A percentile compares a stretch with the other conserved stretches of the same genome.
These are phyloP conservation scores for Diarsia mendica DNA, from an alignment of 2,888 invertebrate genomes.

Conservation along the genomic window DNA sequence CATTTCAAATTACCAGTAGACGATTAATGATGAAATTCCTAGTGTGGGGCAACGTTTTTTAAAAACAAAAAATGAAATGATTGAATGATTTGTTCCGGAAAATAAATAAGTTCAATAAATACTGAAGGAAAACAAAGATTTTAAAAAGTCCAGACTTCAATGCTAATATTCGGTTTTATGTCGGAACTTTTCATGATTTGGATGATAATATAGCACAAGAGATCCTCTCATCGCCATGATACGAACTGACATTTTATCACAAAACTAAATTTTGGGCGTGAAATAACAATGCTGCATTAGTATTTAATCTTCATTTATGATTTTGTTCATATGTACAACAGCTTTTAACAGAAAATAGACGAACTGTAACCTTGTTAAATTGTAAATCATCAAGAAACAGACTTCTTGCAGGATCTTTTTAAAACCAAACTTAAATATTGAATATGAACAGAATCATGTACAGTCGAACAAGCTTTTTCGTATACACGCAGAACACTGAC, in stretches of 20 bases:
- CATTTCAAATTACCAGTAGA: not conserved
- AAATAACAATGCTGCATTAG: conserved; percentile 56
- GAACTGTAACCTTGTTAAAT: too few species aligned
- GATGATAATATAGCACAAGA: not conserved
- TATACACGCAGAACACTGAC: too few species aligned
- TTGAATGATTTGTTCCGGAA: not conserved
- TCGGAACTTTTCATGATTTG: not conserved
- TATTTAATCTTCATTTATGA: conserved; percentile 52
- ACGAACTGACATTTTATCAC: not conserved
- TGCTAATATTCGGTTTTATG: not conserved
- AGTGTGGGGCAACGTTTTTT: too few species aligned
- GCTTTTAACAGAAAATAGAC: not conserved
- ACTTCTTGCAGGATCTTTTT: not conserved
- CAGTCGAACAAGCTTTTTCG: too few species aligned
- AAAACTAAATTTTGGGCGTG: conserved; percentile 43
- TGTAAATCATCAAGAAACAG: too few species aligned
- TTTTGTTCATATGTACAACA: conserved; percentile 52
- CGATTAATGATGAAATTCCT: too few species aligned
- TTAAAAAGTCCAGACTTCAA: not conserved
- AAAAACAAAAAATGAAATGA: too few species aligned
- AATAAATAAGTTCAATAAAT: not conserved
- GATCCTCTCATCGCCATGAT: not conserved
- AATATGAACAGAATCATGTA: conserved; percentile 57
- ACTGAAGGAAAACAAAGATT: not conserved
- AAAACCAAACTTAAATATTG: not conserved